Base-by-base conservation (phyloP, 2,113 vertebrate species). In the Nibea coibor region DNA sequence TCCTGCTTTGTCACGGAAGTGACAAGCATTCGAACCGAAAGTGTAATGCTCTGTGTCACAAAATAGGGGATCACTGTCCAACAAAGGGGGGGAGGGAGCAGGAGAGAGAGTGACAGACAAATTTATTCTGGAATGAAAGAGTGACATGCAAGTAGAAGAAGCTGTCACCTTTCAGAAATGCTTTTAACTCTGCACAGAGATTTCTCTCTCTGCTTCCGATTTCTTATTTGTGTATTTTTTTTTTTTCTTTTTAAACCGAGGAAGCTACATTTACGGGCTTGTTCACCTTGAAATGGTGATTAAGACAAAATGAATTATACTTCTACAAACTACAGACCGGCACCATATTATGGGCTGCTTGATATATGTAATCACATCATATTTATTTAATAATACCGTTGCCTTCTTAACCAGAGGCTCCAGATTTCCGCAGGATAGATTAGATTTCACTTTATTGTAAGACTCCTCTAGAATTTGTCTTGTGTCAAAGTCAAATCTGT, bases 21-120 rank as follows among this genome's bases (percentile, higher is more conserved):
- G 91, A 89, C 92, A 90, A 82, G 80, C 80, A 76, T 88, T 91
- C 73, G 87, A 75, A 85, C 67, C 56, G 57, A 74, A 69, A 87
- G 78, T 64, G 53, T 84, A 87, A 90, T 89, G 79, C 81, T 83
- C 67, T 0, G 9, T 86, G 88, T 89, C 78, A 87, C 80, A 91
- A 81, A 78, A 82, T 76, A 47, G 58, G 62, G 71, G 85, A 93
- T 89, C 82, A 80, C 78, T 88, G 86, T 90, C 86, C 90, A 76
- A 84, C 86, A 78, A 66, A 85, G 26, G 58, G 35, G 24, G 22
- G 35, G 28, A 39, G 47, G 42, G 58, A 24, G 35, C 10, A 58
- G 61, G 81, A 24, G 24, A 54, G 65, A 71, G 85, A 86, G 70
- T 85, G 92, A 85, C 81, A 83, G 87, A 89, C 53, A 65, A 76